These are phyloP conservation scores for Gryon sp. DNA, from an alignment of 1,140 invertebrate genomes.

Conservation along the genomic window DNA sequence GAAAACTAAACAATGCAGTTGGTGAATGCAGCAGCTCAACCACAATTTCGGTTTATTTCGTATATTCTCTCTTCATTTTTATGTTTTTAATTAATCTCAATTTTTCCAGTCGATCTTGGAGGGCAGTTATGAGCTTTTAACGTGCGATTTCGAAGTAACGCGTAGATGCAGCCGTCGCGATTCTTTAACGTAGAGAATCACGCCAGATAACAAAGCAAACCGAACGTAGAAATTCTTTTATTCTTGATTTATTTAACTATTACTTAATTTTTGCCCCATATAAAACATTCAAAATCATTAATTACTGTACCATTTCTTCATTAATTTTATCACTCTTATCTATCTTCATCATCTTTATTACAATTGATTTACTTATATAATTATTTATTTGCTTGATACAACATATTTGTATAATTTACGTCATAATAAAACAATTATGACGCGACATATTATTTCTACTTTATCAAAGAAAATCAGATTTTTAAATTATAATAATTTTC, in stretches of 20 bases:
- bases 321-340: constrained; percentile 1
- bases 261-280: neutral
- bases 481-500: neutral
- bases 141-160: constrained; percentile 58
- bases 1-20: constrained; percentile 3
- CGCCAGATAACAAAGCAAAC: constrained; percentile 52
- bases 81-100: constrained; percentile 54
- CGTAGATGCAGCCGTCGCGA: constrained; percentile 55
- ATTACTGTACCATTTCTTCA: neutral
- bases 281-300: neutral
- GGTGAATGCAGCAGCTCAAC: constrained; percentile 20
- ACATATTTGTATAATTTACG: constrained; percentile 56
- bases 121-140: constrained; percentile 52
- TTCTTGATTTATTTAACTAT: neutral
- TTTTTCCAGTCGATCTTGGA: constrained; percentile 59
- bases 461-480: constrained; percentile 19
- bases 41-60: constrained; percentile 17
- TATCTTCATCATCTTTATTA: constrained; percentile 2
- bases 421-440: constrained; percentile 51
- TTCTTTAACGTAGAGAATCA: constrained; percentile 56
- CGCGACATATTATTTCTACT: constrained; percentile 44
- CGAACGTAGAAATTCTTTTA: constrained; percentile 33
- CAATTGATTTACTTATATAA: constrained; percentile 26
- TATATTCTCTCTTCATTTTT: constrained; percentile 33
- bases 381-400: constrained; percentile 48